A percentile compares a stretch with the other conserved stretches of the same genome.
Evolutionary conservation across 2,113 vertebrate genomes (phyloP).

Genomic region (Leucosticte australis): DNA sequence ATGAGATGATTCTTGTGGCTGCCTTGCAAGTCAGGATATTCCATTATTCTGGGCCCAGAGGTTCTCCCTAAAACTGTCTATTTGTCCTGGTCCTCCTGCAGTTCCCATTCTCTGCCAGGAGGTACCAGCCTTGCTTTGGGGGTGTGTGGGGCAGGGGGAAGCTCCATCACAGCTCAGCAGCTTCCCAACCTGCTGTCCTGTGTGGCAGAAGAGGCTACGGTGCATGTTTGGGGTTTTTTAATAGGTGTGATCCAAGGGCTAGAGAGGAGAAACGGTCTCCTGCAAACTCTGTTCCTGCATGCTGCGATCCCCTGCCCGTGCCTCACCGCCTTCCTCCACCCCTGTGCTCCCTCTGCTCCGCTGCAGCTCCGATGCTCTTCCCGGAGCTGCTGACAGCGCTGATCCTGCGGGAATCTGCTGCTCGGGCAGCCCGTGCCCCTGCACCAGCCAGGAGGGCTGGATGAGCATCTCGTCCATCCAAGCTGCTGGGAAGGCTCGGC

Average conservation of each 20-base stretch:
- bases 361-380: neutral
- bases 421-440: neutral
- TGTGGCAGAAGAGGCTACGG: neutral
- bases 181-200: neutral
- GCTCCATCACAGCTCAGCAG: neutral
- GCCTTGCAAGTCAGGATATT: neutral
- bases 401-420: neutral
- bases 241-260: neutral
- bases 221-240: neutral
- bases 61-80: fast-evolving
- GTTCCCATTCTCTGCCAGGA: neutral
- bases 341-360: neutral
- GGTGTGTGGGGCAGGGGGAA: neutral
- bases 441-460: fast-evolving
- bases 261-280: fast-evolving
- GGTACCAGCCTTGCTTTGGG: neutral
- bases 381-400: neutral
- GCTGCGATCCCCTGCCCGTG: neutral
- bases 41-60: neutral
- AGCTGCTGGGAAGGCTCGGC: neutral
- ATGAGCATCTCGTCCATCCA: fast-evolving
- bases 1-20: neutral
- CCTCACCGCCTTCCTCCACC: neutral
- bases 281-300: fast-evolving
- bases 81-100: neutral